Percentiles rank a stretch among this genome's conserved stretches.
Conservation (phyloP, 2,888 invertebrate species). For the Conus canariensis region DNA sequence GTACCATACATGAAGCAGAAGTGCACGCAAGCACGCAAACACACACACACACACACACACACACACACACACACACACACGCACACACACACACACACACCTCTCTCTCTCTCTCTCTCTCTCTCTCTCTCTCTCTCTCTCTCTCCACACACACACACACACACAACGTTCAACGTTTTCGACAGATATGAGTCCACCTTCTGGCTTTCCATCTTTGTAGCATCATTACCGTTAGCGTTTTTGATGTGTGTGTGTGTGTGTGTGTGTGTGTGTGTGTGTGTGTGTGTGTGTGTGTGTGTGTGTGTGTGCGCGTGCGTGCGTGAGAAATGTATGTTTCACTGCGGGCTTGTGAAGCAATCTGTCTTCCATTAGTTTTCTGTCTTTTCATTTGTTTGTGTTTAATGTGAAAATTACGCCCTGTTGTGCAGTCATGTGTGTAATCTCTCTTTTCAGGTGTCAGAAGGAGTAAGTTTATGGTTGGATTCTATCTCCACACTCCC, state of each 20-base stretch:
- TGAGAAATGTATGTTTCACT: not conserved
- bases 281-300: slow-evolving; percentile 2
- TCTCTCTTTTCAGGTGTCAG: not conserved
- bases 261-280: not conserved
- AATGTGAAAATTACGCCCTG: not conserved
- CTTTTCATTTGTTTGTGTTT: not conserved
- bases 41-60: no score
- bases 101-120: no score
- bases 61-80: no score
- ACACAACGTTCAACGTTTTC: no score
- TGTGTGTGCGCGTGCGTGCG: not conserved
- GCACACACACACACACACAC: no score
- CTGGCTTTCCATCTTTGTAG: no score
- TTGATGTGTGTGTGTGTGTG: not conserved
- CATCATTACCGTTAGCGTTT: no score
- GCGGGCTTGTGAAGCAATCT: not conserved
- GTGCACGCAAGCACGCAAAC: no score
- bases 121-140: no score
- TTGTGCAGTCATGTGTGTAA: not conserved
- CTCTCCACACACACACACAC: no score
- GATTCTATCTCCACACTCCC: not conserved
- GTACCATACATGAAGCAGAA: no score
- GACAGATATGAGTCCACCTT: no score
- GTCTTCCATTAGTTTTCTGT: not conserved
- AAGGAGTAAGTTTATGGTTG: slow-evolving; percentile 1